Conservation (phyloP, 2,113 vertebrate genomes). For the Hemichromis elongatus region DNA sequence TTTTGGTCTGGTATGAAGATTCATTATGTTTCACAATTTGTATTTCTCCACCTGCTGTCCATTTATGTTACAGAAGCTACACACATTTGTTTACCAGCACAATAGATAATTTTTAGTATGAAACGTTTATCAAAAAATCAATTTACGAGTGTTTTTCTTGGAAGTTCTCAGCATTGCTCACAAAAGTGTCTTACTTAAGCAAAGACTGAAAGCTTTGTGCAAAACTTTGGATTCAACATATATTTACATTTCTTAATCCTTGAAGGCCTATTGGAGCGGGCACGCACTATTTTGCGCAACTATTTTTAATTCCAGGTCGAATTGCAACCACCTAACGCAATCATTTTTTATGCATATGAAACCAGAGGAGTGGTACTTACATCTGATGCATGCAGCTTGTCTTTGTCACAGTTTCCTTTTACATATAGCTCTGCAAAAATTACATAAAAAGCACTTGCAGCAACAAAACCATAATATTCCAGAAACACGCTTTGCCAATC, state of each 20-base stretch:
- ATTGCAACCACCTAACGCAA: too few species aligned
- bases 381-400: too few species aligned
- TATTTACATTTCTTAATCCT: conserved; percentile 7
- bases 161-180: background rate
- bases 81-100: background rate
- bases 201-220: conserved; percentile 1
- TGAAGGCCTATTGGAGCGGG: too few species aligned
- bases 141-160: conserved; percentile 1
- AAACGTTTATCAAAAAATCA: background rate
- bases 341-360: too few species aligned
- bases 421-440: too few species aligned
- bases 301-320: too few species aligned
- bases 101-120: background rate
- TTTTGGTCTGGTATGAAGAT: background rate
- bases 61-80: background rate
- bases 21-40: background rate
- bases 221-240: background rate
- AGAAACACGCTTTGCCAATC: too few species aligned
- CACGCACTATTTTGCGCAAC: too few species aligned
- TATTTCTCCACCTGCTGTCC: background rate
- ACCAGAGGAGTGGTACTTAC: too few species aligned
- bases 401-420: too few species aligned
- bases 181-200: background rate
- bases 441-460: too few species aligned
- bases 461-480: too few species aligned